Percentiles rank a stretch among this genome's conserved stretches.
phyloP scores from a whole-genome alignment of 2,113 vertebrate species.

The Corydoras sp. region DNA sequence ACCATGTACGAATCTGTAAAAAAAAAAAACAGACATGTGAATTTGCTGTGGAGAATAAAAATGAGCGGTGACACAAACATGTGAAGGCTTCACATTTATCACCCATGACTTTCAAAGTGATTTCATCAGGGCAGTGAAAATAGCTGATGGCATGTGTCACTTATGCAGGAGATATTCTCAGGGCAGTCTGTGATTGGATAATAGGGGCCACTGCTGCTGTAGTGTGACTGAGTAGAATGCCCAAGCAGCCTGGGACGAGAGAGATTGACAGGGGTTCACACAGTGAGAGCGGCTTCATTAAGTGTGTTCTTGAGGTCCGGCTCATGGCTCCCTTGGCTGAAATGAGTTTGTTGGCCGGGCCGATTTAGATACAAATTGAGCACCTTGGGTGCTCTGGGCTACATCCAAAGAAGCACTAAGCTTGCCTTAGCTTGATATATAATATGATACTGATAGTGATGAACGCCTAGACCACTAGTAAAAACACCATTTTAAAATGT shows the following conservation, averaged over 20 bases:
- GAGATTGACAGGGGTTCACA: constrained; percentile 46
- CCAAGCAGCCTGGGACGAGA: constrained; percentile 31
- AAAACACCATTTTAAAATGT: too few species aligned
- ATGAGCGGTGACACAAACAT: constrained; percentile 1
- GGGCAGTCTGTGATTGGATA: constrained; percentile 10
- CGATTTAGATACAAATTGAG: constrained; percentile 53
- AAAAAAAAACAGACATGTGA: neutral
- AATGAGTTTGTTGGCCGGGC: constrained; percentile 46
- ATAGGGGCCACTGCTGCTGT: constrained; percentile 11
- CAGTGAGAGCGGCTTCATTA: constrained; percentile 47
- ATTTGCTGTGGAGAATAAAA: neutral
- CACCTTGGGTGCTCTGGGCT: constrained; percentile 11
- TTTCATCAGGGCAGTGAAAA: constrained; percentile 22
- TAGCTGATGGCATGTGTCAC: constrained; percentile 36
- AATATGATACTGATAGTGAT: too few species aligned
- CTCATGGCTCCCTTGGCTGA: constrained; percentile 36
- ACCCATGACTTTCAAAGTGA: constrained; percentile 13
- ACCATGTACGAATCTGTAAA: constrained; percentile 76
- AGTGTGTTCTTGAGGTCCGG: constrained; percentile 40
- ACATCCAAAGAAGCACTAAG: constrained; percentile 14
- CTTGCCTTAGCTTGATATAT: constrained; percentile 20
- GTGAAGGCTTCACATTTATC: neutral
- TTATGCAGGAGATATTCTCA: constrained; percentile 29
- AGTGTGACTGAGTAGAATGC: constrained; percentile 33
- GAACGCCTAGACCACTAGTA: too few species aligned